These are phyloP conservation scores for Holcopasites calliopsidis DNA, from an alignment of 1,140 invertebrate species.

Conservation along the genomic window DNA sequence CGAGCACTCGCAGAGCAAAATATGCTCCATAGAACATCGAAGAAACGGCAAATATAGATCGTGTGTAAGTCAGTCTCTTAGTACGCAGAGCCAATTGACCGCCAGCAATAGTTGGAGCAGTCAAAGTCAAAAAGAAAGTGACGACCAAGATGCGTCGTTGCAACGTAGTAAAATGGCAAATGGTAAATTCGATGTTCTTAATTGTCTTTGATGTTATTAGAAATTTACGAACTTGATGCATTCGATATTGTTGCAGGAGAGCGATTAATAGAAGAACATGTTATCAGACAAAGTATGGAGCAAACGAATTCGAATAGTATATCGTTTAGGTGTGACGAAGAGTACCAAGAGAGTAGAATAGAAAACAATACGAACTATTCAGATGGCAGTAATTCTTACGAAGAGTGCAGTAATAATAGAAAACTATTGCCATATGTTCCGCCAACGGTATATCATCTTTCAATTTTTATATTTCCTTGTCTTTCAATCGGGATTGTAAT, in stretches of 20 bases:
- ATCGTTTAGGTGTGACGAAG: constrained; percentile 63
- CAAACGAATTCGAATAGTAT: constrained; percentile 62
- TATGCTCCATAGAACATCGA: not conserved
- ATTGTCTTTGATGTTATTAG: not conserved
- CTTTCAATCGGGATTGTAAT: not conserved
- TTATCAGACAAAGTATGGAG: constrained; percentile 16
- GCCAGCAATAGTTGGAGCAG: not conserved
- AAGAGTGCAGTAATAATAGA: constrained; percentile 50
- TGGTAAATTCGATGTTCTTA: constrained; percentile 48
- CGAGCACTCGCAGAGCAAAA: not conserved
- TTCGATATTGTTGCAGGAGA: constrained; percentile 48
- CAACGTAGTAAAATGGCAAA: constrained; percentile 9
- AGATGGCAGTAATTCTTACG: constrained; percentile 39
- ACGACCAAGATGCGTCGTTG: not conserved
- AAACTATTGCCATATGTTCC: constrained; percentile 57
- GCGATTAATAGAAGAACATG: constrained; percentile 37
- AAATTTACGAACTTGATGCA: constrained; percentile 32
- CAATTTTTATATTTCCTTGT: not conserved
- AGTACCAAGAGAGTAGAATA: not conserved
- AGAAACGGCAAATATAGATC: not conserved
- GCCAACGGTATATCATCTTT: constrained; percentile 46
- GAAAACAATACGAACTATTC: not conserved
- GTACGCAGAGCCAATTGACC: constrained; percentile 10
- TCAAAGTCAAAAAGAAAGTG: not conserved
- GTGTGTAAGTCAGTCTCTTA: not conserved